These are phyloP conservation scores for Agrilus planipennis DNA, from an alignment of 1,140 invertebrate genomes.

Conservation along the genomic window DNA sequence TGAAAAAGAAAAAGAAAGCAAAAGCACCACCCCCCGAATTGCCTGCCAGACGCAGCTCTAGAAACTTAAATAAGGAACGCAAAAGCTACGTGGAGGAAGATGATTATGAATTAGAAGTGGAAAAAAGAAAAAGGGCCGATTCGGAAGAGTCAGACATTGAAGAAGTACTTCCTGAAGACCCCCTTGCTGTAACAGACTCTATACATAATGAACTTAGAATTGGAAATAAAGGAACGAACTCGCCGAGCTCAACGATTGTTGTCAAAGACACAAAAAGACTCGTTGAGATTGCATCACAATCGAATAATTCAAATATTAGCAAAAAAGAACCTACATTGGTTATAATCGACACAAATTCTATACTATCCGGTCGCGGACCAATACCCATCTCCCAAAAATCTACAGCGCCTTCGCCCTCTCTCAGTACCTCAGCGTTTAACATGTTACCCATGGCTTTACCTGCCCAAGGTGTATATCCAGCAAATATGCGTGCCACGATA, in stretches of 20 bases:
- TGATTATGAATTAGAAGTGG: conserved; percentile 34
- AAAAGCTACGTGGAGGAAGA: conserved; percentile 47
- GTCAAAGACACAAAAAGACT: conserved; percentile 61
- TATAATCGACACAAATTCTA: conserved; percentile 67
- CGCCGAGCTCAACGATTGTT: conserved; percentile 43
- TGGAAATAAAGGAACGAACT: conserved; percentile 20
- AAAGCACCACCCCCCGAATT: conserved; percentile 3
- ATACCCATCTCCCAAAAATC: conserved; percentile 39
- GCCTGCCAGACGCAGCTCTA: conserved; percentile 41
- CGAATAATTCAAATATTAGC: conserved; percentile 33
- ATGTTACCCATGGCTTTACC: conserved; percentile 41
- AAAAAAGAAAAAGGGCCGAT: conserved; percentile 9
- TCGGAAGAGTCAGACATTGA: conserved; percentile 51
- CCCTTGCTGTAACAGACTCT: conserved; percentile 38
- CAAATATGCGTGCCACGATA: conserved; percentile 45
- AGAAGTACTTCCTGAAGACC: conserved; percentile 53
- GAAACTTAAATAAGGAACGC: conserved; percentile 42
- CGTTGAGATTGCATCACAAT: conserved; percentile 51
- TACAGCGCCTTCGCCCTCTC: conserved; percentile 6
- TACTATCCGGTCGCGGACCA: conserved; percentile 49
- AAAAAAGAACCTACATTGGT: conserved; percentile 67
- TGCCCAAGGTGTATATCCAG: conserved; percentile 44
- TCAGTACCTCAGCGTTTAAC: conserved; percentile 30
- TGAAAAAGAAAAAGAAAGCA: conserved; percentile 10
- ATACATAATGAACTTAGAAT: conserved; percentile 17